Percentiles rank a stretch among this genome's conserved stretches.
These are phyloP conservation scores for Ephialtes manifestator DNA, from an alignment of 2,888 invertebrate genomes.

Conservation along the genomic window DNA sequence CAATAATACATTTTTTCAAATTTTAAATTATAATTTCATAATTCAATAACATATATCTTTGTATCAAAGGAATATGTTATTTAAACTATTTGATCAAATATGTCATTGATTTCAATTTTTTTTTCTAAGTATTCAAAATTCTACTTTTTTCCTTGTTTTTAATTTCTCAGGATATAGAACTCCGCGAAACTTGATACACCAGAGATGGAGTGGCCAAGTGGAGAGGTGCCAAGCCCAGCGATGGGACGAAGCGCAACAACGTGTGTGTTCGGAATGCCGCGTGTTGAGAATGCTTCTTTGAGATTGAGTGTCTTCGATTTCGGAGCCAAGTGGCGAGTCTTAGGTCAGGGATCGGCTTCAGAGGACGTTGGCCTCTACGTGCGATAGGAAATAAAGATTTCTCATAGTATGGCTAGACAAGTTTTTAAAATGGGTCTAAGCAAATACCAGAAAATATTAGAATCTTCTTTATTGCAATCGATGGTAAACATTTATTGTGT, in stretches of 20 bases:
- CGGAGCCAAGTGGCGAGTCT: conserved; percentile 57
- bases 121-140: too few relatives aligned
- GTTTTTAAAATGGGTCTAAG: background rate
- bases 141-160: background rate
- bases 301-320: conserved; percentile 32
- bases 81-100: too few relatives aligned
- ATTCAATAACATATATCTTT: too few relatives aligned
- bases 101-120: too few relatives aligned
- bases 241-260: background rate
- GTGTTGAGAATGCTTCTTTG: conserved; percentile 27
- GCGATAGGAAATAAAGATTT: conserved; percentile 10
- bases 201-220: conserved; percentile 11
- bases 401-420: background rate
- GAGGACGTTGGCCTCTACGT: conserved; percentile 56
- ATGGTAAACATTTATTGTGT: too few relatives aligned
- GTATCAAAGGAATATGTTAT: too few relatives aligned
- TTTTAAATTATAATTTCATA: too few relatives aligned
- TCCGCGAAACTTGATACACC: background rate
- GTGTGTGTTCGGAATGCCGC: background rate
- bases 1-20: too few relatives aligned
- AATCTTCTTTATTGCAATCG: too few relatives aligned
- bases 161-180: background rate
- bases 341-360: conserved; percentile 61
- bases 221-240: conserved; percentile 17
- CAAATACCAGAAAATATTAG: too few relatives aligned